These are phyloP conservation scores for Poecilobothrus nobilitatus DNA, from an alignment of 2,888 invertebrate genomes.

Conservation along the genomic window DNA sequence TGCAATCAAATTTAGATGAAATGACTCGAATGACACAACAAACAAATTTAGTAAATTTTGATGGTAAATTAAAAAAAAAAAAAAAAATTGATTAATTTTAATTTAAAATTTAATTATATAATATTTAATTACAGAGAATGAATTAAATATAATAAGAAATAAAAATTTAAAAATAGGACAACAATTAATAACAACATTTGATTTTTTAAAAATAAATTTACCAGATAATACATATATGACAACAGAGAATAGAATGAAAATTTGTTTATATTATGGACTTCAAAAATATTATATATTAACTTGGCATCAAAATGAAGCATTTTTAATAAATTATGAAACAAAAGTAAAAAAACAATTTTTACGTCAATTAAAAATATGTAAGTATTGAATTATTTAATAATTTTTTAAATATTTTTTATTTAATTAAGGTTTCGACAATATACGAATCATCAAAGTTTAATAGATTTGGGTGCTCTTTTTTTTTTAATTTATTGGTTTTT, in stretches of 20 bases:
- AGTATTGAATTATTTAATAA: too few species aligned
- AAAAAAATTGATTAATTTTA: too few species aligned
- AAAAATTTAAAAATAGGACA: constrained; percentile 40
- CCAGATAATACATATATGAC: constrained; percentile 38
- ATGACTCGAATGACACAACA: constrained; percentile 41
- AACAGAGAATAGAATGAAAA: constrained; percentile 41
- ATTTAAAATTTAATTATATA: background rate
- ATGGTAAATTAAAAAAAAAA: constrained; percentile 28
- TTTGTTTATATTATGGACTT: constrained; percentile 40
- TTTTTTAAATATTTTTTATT: too few species aligned
- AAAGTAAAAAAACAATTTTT: constrained; percentile 41
- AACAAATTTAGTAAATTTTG: constrained; percentile 37
- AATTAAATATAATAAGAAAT: constrained; percentile 39
- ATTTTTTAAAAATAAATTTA: constrained; percentile 37
- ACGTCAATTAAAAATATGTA: constrained; percentile 42
- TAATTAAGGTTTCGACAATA: too few species aligned
- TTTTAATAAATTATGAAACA: constrained; percentile 39
- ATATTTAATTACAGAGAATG: constrained; percentile 31
- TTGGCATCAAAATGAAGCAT: constrained; percentile 40
- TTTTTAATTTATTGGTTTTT: too few species aligned
- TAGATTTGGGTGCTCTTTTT: too few species aligned
- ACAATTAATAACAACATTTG: constrained; percentile 37
- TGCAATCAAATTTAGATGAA: constrained; percentile 36
- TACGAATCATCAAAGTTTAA: too few species aligned
- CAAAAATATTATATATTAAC: constrained; percentile 41